A percentile compares a stretch with the other conserved stretches of the same genome.
Evolutionary conservation across 2,797 vertebrate genomes (phyloP).

Genomic region (Coregonus ussuriensis): DNA sequence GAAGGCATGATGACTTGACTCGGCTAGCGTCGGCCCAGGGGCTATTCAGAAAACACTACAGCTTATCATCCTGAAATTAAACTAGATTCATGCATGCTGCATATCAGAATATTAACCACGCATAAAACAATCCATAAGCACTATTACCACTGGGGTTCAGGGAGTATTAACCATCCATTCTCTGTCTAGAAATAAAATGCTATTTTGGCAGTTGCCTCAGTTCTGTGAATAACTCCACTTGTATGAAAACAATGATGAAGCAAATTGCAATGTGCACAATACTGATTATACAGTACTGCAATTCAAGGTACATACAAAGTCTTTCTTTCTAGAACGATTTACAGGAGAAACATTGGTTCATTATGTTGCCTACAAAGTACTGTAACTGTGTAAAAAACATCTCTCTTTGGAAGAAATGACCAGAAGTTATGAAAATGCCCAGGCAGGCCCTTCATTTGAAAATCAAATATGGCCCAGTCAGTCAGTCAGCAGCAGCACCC

Average conservation of each 20-base stretch:
- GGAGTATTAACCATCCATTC: neutral
- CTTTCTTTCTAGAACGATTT: neutral
- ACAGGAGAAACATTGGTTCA: neutral
- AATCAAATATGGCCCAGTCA: conserved; percentile 35
- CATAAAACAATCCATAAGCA: neutral
- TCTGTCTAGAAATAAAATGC: neutral
- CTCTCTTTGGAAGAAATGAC: neutral
- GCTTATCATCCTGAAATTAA: neutral
- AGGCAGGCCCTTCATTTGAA: conserved; percentile 23
- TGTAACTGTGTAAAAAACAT: neutral
- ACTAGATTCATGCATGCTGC: conserved; percentile 26
- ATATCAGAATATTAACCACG: neutral
- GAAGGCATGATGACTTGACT: neutral
- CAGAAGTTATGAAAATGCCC: conserved; percentile 10
- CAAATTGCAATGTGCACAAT: no score
- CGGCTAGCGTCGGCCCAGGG: no score
- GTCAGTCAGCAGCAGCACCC: neutral
- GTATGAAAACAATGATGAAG: neutral
- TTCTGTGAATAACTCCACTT: neutral
- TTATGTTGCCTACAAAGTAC: neutral
- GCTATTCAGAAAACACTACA: neutral
- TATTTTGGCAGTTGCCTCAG: neutral
- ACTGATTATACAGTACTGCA: neutral
- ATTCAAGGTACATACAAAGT: neutral
- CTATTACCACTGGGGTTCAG: neutral